Base-by-base conservation (phyloP, 2,888 invertebrate species). In the Euproctis similis region DNA sequence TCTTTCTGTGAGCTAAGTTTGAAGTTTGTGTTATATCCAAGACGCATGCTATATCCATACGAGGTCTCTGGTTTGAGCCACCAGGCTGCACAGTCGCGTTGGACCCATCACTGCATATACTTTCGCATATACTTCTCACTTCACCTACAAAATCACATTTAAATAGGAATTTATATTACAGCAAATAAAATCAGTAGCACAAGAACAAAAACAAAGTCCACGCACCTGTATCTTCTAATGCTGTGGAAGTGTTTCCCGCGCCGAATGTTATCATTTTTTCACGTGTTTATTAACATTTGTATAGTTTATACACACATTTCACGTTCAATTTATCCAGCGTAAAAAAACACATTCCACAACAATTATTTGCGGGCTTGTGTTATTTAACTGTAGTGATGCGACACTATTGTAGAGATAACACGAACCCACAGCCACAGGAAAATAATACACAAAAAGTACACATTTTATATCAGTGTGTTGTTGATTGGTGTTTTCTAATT, bases 41-140 rank as follows among this genome's bases (percentile, higher is more conserved):
- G 42, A 96, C 92, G 78, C 94, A 94, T 28, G 92, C 95, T 39
- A 96, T 93, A 70, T 96, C 95, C 93, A 95, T 95, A 49, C 89
- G 87, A 12, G 91, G 89, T 46, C 90, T 63, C 38, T 72, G 74
- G 46, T 72, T 80, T 1, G 68, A 51, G 14, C 57, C 66, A 25
- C 75, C 72, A 9, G 80, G 59, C 47, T 84, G 84, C 17, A 85
- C 77, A 4, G 85, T 85, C 19, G 84, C 78, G 42, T 65, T 80
- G n/a, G 85, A 85, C 7, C 84, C 85, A 80, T 85, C 85, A 42
- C 85, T 85, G 53, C 85, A 82, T 28, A 85, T 63, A 63, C 85
- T 85, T 51, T 85, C 85, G 56, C 85, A 84, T 53, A 84, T 80
- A 58, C 85, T 85, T 54, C 81, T 74, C 39, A 77, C 82, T 70